Evolutionary conservation across 1,140 invertebrate genomes (phyloP), one percentile per base, ranked within the genome.

Genomic region (Drosophila ficusphila): DNA sequence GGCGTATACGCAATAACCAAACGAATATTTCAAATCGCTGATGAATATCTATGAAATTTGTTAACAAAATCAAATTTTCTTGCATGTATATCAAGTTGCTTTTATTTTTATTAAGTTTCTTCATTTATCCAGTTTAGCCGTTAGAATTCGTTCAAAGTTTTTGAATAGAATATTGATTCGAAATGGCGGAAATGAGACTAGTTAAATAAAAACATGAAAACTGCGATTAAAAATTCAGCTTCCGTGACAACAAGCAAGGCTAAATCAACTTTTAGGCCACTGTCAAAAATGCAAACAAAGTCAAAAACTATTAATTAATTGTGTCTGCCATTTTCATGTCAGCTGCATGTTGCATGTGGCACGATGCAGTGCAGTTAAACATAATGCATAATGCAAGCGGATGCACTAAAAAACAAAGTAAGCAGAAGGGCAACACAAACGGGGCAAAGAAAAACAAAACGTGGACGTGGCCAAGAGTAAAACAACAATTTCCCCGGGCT

Each of bases 311-410:
- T 47, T 72, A 72, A 72, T 72, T 72, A 72, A 72, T 52, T 72
- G 31, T 42, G 29, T 46, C 56, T 72, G 68, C 39, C 68, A 72
- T 53, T 72, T 72, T 60, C 16, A 38, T 67, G 69, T 72, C 68
- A 73, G 69, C 27, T 72, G 53, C 31, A 12, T 38, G 64, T 65
- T 68, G 61, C 62, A 68, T 69, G 62, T 36, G 62, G 62, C 62
- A 68, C 48, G 61, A 41, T 68, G 47, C 38, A 39, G 46, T 8
- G 41, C 56, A 72, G 47, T 53, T 44, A 61, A 51, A 52, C 69
- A 73, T 72, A 72, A 72, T 72, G 69, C 33, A 72, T 73, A 53
- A 72, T 72, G 68, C 54, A 72, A 72, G 53, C 42, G 47, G 68
- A 61, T 72, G 69, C 69, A 67, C 25, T 48, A 54, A 61, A 56